Evolutionary conservation across 2,113 vertebrate species (phyloP).

Genomic region (Grammomys surdaster): DNA sequence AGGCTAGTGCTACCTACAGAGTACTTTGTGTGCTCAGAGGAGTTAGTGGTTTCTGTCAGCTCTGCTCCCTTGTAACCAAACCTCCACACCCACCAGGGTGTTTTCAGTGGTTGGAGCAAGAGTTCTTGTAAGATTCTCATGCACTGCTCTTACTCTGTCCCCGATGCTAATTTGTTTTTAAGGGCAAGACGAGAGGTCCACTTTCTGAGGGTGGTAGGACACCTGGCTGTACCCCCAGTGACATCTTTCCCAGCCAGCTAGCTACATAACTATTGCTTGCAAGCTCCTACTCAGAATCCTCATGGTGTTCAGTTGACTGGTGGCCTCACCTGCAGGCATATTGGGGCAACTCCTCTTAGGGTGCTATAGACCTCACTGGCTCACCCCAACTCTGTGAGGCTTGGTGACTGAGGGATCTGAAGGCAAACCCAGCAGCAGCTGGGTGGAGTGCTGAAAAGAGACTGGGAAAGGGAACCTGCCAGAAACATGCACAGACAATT

Average conservation of each 20-base stretch:
- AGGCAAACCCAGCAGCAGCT: conserved; percentile 52
- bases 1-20: conserved; percentile 2
- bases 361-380: not conserved
- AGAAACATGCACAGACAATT: conserved; percentile 69
- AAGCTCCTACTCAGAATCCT: conserved; percentile 16
- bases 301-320: conserved; percentile 7
- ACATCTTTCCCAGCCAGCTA: conserved; percentile 42
- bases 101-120: conserved; percentile 37
- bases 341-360: not conserved
- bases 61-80: not conserved
- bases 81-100: not conserved
- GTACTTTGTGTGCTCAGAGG: not conserved
- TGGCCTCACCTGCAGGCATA: not conserved
- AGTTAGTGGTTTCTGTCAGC: not conserved
- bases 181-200: conserved; percentile 26
- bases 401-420: not conserved
- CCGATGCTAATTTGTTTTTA: conserved; percentile 33
- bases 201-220: conserved; percentile 32
- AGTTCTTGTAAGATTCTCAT: conserved; percentile 7
- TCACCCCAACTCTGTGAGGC: not conserved
- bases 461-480: conserved; percentile 56
- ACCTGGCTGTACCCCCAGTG: conserved; percentile 55
- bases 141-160: not conserved
- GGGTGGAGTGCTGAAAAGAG: not conserved
- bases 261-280: not conserved